Evolutionary conservation across 2,888 invertebrate species (phyloP).

Genomic region (Agrotis exclamationis): DNA sequence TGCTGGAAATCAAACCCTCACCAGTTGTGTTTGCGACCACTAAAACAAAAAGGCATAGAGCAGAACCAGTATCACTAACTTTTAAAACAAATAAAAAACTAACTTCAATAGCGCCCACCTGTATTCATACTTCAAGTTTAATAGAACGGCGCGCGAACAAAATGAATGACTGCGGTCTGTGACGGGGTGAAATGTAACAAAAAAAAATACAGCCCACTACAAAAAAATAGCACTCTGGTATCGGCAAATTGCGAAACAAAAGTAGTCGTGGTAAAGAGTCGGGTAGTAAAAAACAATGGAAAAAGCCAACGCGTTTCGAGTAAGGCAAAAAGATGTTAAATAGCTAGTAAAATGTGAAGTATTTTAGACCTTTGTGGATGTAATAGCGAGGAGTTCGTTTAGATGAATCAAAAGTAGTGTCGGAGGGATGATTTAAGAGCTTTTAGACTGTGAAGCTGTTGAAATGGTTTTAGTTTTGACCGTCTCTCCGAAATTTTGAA

Average conservation of each 20-base stretch:
- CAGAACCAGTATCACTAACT: conserved; percentile 10
- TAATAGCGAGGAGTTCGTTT: conserved; percentile 25
- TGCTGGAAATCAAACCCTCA: too few species aligned
- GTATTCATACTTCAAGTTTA: conserved; percentile 72
- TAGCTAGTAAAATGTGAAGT: conserved; percentile 44
- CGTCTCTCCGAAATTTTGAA: neutral
- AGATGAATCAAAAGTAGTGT: conserved; percentile 23
- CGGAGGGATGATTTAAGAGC: conserved; percentile 13
- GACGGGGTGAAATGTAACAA: conserved; percentile 77
- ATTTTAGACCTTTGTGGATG: conserved; percentile 40
- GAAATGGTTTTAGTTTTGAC: neutral
- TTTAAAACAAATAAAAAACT: conserved; percentile 11
- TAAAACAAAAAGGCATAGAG: too few species aligned
- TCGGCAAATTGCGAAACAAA: conserved; percentile 82
- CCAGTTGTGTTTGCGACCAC: too few species aligned
- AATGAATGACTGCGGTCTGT: conserved; percentile 78
- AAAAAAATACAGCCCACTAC: conserved; percentile 64
- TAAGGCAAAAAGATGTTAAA: conserved; percentile 49
- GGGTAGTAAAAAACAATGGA: conserved; percentile 55
- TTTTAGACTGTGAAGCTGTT: neutral
- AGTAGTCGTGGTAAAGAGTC: conserved; percentile 73
- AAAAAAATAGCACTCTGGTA: conserved; percentile 70
- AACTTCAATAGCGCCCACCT: conserved; percentile 31
- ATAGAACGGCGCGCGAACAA: conserved; percentile 77
- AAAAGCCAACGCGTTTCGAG: conserved; percentile 43